Conservation (phyloP, 1,140 invertebrate genomes). For the Mycetomoellerius zeteki region DNA sequence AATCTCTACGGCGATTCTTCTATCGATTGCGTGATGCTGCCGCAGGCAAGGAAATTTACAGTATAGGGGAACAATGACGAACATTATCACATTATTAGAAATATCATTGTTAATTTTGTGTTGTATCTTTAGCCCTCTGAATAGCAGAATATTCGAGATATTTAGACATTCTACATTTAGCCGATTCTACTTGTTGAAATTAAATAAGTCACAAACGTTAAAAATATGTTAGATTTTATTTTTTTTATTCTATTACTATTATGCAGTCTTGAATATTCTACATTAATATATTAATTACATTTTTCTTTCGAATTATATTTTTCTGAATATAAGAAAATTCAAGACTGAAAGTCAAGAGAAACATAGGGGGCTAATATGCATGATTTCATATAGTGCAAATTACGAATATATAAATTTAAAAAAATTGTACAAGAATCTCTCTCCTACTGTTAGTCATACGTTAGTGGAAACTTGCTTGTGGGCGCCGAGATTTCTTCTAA, state of each 20-base stretch:
- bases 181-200: background rate
- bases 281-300: too few relatives aligned
- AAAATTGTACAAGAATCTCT: slow-evolving; percentile 31
- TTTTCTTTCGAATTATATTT: background rate
- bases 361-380: background rate
- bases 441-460: slow-evolving; percentile 25
- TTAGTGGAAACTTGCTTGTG: slow-evolving; percentile 23
- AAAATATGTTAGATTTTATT: background rate
- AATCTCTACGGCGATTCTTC: slow-evolving; percentile 40
- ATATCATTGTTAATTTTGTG: background rate
- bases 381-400: slow-evolving; percentile 20
- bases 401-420: slow-evolving; percentile 21
- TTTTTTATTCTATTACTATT: background rate
- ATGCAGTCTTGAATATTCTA: slow-evolving; percentile 21
- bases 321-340: slow-evolving; percentile 16
- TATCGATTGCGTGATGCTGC: background rate
- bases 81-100: slow-evolving; percentile 8
- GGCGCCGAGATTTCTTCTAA: slow-evolving; percentile 1
- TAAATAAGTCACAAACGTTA: background rate
- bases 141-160: background rate
- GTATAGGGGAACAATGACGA: slow-evolving; percentile 23
- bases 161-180: background rate
- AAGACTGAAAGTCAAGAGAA: background rate
- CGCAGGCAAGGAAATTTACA: background rate
- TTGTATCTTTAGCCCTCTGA: slow-evolving; percentile 14